Evolutionary conservation across 2,113 vertebrate species (phyloP), one percentile per base, ranked within the genome.

Genomic region (Nycticorax nycticorax): DNA sequence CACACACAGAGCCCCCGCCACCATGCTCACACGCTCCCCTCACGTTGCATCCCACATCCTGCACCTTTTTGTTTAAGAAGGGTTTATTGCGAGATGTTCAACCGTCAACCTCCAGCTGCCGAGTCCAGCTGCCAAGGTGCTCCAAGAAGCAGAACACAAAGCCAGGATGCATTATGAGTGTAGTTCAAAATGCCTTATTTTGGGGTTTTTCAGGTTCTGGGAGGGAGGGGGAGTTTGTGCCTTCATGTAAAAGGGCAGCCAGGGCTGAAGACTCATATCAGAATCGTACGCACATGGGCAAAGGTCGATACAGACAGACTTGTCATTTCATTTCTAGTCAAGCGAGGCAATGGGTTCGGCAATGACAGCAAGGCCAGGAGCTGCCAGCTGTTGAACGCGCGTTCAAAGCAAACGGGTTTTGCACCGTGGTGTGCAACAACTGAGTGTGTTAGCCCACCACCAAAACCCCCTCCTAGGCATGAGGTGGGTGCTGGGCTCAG

Each of bases 291-390:
- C 5, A n/a, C 69, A 35, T 35, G 39, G 41, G n/a, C 33, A 76
- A 47, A 85, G 85, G 33, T 17, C 9, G 3, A 48, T 4, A 62
- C 14, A 68, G 53, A 32, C 73, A 73, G 53, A 48, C 13, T 41
- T 32, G 67, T 47, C 11, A 1, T 55, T 87, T 77, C 55, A 62
- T 28, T 89, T 81, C 89, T 4, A 63, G 77, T 81, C 64, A 78
- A 93, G 75, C 0, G 0, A 75, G 56, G 77, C n/a, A 77, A 73
- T 1, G 2, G 39, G 57, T 26, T 87, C 0, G 2, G 85, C 53
- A 92, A 43, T 33, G 12, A 69, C 33, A 82, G 45, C 22, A 4
- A 4, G 3, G 59, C 23, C 45, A 60, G 76, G 55, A 59, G 79
- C 3, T 10, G 23, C 23, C n/a, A 72, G 60, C 81, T 74, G 64